phyloP scores from a whole-genome alignment of 2,113 vertebrate species.

The Castor canadensis region DNA sequence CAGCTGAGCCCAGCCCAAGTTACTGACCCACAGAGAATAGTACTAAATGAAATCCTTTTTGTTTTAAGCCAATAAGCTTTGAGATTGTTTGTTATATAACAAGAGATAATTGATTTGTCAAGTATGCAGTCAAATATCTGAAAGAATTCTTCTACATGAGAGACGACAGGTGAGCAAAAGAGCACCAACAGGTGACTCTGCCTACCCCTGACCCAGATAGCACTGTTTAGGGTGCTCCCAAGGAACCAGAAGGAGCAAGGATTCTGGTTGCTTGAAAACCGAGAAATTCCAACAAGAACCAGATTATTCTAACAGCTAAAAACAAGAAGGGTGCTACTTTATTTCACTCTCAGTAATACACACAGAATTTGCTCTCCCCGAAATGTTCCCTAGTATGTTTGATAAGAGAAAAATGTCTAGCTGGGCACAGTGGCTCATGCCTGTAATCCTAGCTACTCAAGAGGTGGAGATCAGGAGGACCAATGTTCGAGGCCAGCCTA shows the following conservation, averaged over 20 bases:
- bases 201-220: neutral
- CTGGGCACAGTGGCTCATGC: too few species aligned
- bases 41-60: neutral
- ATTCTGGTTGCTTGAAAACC: neutral
- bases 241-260: neutral
- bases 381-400: neutral
- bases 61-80: neutral
- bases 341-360: neutral
- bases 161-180: neutral
- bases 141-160: neutral
- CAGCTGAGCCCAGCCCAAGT: neutral
- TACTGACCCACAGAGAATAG: neutral
- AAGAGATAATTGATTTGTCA: neutral
- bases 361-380: neutral
- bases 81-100: neutral
- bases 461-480: too few species aligned
- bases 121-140: neutral
- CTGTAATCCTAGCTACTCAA: too few species aligned
- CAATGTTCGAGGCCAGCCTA: too few species aligned
- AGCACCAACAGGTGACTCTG: neutral
- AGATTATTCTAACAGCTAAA: conserved; percentile 4
- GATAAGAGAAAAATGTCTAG: neutral
- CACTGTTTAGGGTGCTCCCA: neutral
- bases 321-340: neutral
- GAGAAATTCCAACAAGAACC: conserved; percentile 12